A percentile compares a stretch with the other conserved stretches of the same genome.
Evolutionary conservation across 2,797 vertebrate genomes (phyloP).

Genomic region (Sebastes baramenuke): DNA sequence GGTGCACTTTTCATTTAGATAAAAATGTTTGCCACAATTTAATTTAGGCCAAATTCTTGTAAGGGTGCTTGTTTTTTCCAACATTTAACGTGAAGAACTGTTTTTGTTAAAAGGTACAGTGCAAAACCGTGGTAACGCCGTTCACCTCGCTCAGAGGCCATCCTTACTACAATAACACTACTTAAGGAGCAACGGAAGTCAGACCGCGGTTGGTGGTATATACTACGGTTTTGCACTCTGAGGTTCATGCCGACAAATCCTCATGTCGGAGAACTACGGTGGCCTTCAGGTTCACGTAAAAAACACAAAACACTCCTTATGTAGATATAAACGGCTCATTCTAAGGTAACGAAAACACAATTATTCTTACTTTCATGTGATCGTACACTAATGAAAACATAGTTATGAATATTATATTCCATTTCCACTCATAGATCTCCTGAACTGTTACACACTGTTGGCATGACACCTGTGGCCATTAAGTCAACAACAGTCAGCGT

Average conservation of each 20-base stretch:
- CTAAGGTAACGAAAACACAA: no score
- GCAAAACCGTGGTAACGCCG: neutral
- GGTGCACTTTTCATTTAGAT: neutral
- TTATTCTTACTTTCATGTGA: no score
- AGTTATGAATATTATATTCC: no score
- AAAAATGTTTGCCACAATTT: neutral
- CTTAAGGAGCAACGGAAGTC: neutral
- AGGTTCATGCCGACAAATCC: neutral
- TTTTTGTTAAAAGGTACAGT: neutral
- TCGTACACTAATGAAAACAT: no score
- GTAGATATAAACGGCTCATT: no score
- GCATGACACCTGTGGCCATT: no score
- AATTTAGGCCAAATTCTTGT: no score
- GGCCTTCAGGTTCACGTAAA: no score
- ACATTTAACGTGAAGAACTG: neutral
- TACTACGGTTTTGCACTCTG: neutral
- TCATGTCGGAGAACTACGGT: neutral
- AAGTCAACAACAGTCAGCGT: no score
- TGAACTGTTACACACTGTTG: no score
- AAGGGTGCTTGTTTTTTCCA: neutral
- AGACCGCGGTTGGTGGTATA: fast-evolving
- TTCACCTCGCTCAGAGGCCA: neutral
- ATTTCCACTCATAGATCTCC: no score
- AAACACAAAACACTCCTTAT: no score
- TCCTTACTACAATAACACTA: neutral